Conservation (phyloP, 2,888 invertebrate genomes). For the Lissocephala sabroskyi region DNA sequence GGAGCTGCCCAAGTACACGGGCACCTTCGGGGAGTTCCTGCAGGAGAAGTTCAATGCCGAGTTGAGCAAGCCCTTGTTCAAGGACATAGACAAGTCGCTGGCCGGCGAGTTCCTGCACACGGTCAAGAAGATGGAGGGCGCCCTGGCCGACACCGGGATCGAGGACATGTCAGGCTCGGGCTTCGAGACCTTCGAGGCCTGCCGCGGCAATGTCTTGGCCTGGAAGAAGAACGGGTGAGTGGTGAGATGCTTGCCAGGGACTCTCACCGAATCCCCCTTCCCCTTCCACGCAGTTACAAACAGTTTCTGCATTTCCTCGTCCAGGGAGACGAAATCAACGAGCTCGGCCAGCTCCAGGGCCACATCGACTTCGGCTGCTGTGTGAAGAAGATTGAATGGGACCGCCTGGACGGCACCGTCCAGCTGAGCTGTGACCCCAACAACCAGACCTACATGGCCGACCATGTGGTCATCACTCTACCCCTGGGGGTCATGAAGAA, state of each 20-base stretch:
- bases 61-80: conserved; percentile 18
- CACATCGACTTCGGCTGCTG: conserved; percentile 42
- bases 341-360: conserved; percentile 48
- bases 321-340: conserved; percentile 25
- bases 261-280: too few relatives aligned
- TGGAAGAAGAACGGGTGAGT: conserved; percentile 79
- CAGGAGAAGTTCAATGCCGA: conserved; percentile 32
- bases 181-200: conserved; percentile 77
- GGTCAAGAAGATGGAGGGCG: conserved; percentile 73
- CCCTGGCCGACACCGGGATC: conserved; percentile 31
- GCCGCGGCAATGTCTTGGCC: conserved; percentile 79
- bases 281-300: conserved; percentile 68
- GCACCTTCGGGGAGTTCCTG: conserved; percentile 47
- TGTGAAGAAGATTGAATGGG: conserved; percentile 43
- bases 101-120: conserved; percentile 75
- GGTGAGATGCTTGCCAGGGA: too few relatives aligned
- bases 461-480: conserved; percentile 76
- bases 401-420: conserved; percentile 29
- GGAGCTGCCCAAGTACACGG: conserved; percentile 38
- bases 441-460: conserved; percentile 72
- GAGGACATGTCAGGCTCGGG: conserved; percentile 77
- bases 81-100: conserved; percentile 64
- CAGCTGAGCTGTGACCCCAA: conserved; percentile 35
- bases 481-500: conserved; percentile 77
- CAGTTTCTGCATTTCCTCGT: conserved; percentile 31